phyloP scores from a whole-genome alignment of 2,113 vertebrate genomes.

The Nibea coibor region DNA sequence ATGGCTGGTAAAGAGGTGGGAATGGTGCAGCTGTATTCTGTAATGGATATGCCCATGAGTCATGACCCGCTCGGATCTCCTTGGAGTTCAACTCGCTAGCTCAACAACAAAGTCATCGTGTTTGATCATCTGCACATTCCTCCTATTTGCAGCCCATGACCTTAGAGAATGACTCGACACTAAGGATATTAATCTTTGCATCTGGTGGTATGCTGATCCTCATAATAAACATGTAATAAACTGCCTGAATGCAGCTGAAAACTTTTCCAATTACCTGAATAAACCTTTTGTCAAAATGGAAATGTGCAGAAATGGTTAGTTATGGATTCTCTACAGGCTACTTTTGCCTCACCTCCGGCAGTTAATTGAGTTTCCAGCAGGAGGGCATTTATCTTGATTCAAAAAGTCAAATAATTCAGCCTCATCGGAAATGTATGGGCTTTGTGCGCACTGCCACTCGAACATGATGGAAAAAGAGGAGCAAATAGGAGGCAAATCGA shows the following conservation, averaged over 20 bases:
- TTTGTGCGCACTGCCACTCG: not conserved
- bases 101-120: not conserved
- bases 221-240: not conserved
- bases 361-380: constrained; percentile 57
- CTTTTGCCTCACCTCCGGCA: constrained; percentile 6
- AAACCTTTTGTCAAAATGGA: constrained; percentile 14
- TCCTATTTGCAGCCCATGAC: not conserved
- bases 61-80: not conserved
- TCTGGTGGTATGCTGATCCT: not conserved
- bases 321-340: constrained; percentile 32
- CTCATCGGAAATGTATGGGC: constrained; percentile 1
- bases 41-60: constrained; percentile 16
- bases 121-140: constrained; percentile 8
- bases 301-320: constrained; percentile 12
- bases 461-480: constrained; percentile 7
- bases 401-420: constrained; percentile 40
- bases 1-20: constrained; percentile 11
- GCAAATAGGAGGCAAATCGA: not conserved
- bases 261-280: constrained; percentile 5
- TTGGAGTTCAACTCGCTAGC: not conserved
- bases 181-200: not conserved
- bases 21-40: constrained; percentile 16
- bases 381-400: constrained; percentile 51
- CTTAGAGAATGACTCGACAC: not conserved
- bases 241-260: not conserved